phyloP scores from a whole-genome alignment of 37 sponge, comb jelly and placozoan genomes.

The Crambe crambe region DNA sequence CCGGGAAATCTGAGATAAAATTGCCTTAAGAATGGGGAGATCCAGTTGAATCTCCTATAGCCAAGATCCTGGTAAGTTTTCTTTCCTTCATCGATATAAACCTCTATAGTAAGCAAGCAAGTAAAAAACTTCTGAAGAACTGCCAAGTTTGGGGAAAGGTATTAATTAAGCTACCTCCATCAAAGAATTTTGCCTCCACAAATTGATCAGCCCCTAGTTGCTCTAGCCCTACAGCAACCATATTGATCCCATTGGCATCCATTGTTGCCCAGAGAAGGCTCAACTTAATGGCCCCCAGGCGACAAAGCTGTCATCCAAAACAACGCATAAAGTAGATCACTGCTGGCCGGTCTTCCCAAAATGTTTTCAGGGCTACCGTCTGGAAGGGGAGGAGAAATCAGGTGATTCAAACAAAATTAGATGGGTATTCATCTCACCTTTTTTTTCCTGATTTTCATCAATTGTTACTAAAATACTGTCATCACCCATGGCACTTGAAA shows the following conservation, averaged over 20 bases:
- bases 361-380: conserved; percentile 41
- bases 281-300: conserved; percentile 68
- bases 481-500: too few relatives aligned
- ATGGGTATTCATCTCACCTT: conserved; percentile 48
- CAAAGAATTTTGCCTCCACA: conserved; percentile 50
- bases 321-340: conserved; percentile 80
- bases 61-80: conserved; percentile 58
- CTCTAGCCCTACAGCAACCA: conserved; percentile 80
- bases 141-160: too few relatives aligned
- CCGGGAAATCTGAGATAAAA: conserved; percentile 40
- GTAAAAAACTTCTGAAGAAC: too few relatives aligned
- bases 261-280: conserved; percentile 66
- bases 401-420: neutral
- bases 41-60: conserved; percentile 51
- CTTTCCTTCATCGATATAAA: conserved; percentile 74
- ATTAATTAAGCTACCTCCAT: too few relatives aligned
- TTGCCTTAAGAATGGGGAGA: conserved; percentile 42
- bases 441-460: conserved; percentile 20
- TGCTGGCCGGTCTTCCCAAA: conserved; percentile 65
- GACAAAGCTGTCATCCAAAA: conserved; percentile 90
- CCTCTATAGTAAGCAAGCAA: too few relatives aligned
- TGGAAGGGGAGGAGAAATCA: conserved; percentile 15
- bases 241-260: conserved; percentile 48
- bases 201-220: conserved; percentile 74
- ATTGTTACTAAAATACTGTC: conserved; percentile 19